Evolutionary conservation across 2,797 vertebrate genomes (phyloP).

Genomic region (Acrocephalus scirpaceus): DNA sequence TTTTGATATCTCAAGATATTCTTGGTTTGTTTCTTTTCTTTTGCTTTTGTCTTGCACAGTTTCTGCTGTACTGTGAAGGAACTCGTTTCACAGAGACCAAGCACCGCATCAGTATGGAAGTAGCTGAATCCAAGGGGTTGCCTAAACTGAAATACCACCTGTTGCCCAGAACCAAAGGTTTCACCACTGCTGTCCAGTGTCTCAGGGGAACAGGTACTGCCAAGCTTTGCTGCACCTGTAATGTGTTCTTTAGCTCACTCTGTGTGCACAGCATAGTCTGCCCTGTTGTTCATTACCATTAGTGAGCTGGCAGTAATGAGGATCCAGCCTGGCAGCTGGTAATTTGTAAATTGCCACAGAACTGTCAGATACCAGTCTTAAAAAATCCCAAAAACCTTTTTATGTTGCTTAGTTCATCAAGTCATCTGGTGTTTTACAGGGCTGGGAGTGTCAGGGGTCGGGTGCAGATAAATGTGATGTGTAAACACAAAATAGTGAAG

Average conservation of each 20-base stretch:
- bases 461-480: neutral
- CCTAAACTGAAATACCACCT: conserved; percentile 96
- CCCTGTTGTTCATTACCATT: neutral
- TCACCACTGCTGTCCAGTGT: conserved; percentile 96
- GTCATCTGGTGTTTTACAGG: neutral
- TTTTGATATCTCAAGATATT: neutral
- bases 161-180: conserved; percentile 95
- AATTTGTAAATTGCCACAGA: neutral
- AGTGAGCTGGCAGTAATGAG: neutral
- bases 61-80: conserved; percentile 96
- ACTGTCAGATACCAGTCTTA: neutral
- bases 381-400: neutral
- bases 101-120: conserved; percentile 98
- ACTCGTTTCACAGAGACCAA: conserved; percentile 97
- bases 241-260: neutral
- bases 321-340: neutral
- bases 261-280: neutral
- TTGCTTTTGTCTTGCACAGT: conserved; percentile 75
- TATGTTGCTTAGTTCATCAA: neutral
- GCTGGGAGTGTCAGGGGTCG: neutral
- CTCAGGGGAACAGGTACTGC: conserved; percentile 92
- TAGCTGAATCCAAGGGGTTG: conserved; percentile 94
- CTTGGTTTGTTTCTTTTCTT: neutral
- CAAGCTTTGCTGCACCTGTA: neutral
- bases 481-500: neutral